These are phyloP conservation scores for Drosophila grimshawi DNA, from an alignment of 1,140 invertebrate genomes.

Conservation along the genomic window DNA sequence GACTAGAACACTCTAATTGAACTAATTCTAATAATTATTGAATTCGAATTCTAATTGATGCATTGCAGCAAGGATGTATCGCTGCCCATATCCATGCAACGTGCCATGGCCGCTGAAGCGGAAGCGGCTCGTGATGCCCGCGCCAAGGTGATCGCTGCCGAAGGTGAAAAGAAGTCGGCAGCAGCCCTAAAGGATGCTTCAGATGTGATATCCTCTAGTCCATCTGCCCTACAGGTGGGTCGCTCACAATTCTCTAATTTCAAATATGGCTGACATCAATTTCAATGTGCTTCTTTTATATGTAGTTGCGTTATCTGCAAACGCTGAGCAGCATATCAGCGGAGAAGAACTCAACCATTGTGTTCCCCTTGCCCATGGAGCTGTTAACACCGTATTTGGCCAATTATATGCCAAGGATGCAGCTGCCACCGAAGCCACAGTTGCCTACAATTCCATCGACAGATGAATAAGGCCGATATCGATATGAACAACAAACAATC, in stretches of 20 bases:
- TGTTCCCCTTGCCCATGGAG: conserved; percentile 95
- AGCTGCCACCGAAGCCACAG: conserved; percentile 24
- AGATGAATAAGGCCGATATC: neutral
- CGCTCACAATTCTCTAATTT: neutral
- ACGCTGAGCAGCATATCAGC: conserved; percentile 94
- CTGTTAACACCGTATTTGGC: conserved; percentile 85
- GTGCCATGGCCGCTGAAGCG: conserved; percentile 95
- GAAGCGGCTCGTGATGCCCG: conserved; percentile 90
- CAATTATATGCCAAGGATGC: conserved; percentile 62
- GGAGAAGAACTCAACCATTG: conserved; percentile 96
- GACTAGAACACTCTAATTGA: too few species aligned
- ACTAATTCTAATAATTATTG: too few species aligned
- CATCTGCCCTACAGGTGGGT: conserved; percentile 88
- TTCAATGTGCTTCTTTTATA: neutral
- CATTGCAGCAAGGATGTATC: conserved; percentile 93
- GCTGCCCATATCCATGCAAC: conserved; percentile 92
- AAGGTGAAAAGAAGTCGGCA: conserved; percentile 94
- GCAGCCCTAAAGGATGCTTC: conserved; percentile 94
- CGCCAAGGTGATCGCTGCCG: conserved; percentile 91
- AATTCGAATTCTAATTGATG: neutral
- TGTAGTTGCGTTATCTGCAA: conserved; percentile 84
- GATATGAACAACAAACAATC: conserved; percentile 15
- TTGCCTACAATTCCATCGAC: neutral
- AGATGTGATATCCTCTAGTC: conserved; percentile 94
- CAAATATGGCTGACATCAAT: neutral